These are phyloP conservation scores for Zaprionus obscuricornis DNA, from an alignment of 2,888 invertebrate genomes.

Conservation along the genomic window DNA sequence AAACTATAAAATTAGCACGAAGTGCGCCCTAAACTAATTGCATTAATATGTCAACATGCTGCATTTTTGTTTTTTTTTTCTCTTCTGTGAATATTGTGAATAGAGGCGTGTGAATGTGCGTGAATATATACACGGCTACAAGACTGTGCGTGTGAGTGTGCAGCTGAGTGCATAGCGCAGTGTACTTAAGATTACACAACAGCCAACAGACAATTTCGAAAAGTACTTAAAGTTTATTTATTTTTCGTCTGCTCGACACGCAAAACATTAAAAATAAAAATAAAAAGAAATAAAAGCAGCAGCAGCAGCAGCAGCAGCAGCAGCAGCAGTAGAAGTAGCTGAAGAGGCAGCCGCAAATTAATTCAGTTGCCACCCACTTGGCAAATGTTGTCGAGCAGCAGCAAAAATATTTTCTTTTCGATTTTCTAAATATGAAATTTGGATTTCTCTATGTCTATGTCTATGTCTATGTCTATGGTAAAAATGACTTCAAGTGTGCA, in stretches of 20 bases:
- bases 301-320: neutral
- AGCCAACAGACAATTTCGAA: slow-evolving; percentile 74
- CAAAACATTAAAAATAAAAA: slow-evolving; percentile 66
- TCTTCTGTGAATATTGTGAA: slow-evolving; percentile 19
- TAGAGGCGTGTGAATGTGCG: slow-evolving; percentile 25
- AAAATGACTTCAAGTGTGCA: slow-evolving; percentile 45
- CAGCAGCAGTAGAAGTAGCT: slow-evolving; percentile 38
- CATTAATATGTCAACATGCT: slow-evolving; percentile 77
- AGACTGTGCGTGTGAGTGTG: slow-evolving; percentile 14
- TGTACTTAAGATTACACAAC: slow-evolving; percentile 77
- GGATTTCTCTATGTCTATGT: no score
- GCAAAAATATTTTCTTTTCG: slow-evolving; percentile 70
- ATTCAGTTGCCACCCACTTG: slow-evolving; percentile 79
- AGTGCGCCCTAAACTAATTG: slow-evolving; percentile 69
- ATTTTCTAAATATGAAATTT: slow-evolving; percentile 50
- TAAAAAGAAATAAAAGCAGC: neutral
- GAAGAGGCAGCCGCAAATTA: slow-evolving; percentile 61
- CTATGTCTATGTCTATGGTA: slow-evolving; percentile 31
- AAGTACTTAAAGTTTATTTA: slow-evolving; percentile 80
- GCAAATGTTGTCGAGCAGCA: slow-evolving; percentile 50
- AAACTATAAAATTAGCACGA: slow-evolving; percentile 71
- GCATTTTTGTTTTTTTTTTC: no score
- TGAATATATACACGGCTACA: slow-evolving; percentile 30
- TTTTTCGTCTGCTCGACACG: slow-evolving; percentile 75
- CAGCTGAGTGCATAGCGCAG: slow-evolving; percentile 65